phyloP scores from a whole-genome alignment of 2,888 invertebrate genomes.

The Amaurobius ferox region DNA sequence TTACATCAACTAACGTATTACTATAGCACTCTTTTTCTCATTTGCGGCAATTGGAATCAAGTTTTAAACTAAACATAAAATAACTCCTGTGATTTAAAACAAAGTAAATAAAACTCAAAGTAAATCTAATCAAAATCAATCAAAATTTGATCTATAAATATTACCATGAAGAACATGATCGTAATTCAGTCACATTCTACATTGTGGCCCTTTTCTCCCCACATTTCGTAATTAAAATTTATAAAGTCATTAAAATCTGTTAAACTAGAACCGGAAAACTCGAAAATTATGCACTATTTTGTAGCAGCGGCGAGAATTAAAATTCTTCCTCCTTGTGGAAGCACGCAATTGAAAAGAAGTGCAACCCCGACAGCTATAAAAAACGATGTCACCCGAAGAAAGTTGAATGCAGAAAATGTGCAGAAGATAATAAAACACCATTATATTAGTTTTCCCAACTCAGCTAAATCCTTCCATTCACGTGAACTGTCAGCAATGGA shows the following conservation, averaged over 20 bases:
- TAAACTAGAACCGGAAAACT: too few species aligned
- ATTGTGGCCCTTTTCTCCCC: neutral
- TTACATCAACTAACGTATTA: too few species aligned
- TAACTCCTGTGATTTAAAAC: too few species aligned
- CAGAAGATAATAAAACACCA: conserved; percentile 46
- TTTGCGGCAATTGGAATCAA: too few species aligned
- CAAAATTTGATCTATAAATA: too few species aligned
- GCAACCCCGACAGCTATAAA: neutral
- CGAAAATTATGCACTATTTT: neutral
- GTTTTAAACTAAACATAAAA: too few species aligned
- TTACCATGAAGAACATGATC: too few species aligned
- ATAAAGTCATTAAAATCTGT: neutral
- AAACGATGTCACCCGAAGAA: conserved; percentile 19
- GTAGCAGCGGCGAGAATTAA: neutral
- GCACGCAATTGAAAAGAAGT: neutral
- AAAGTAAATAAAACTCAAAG: too few species aligned
- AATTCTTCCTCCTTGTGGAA: neutral
- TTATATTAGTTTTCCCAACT: conserved; percentile 52
- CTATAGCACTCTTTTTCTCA: too few species aligned
- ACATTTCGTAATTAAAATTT: neutral
- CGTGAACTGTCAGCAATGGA: conserved; percentile 48
- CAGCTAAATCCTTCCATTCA: conserved; percentile 59
- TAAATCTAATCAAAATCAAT: too few species aligned
- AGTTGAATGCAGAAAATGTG: conserved; percentile 3
- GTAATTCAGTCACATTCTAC: neutral